These are phyloP conservation scores for Tragelaphus scriptus DNA, from an alignment of 2,113 vertebrate genomes.

Conservation along the genomic window DNA sequence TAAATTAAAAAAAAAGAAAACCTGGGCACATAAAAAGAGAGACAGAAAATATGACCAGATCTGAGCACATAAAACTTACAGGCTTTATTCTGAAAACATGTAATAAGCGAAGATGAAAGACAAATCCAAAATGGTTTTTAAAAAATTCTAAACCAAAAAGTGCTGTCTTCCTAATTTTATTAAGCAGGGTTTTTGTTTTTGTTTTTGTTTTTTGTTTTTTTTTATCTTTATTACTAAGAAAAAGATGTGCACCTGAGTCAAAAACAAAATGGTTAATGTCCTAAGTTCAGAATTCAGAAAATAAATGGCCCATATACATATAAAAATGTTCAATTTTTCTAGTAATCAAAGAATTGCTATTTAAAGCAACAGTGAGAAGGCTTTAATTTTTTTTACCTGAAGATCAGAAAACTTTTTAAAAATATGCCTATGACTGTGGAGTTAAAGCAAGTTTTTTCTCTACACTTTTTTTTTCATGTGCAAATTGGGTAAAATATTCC, in stretches of 20 bases:
- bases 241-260: not conserved
- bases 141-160: not conserved
- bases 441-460: not conserved
- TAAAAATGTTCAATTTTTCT: not conserved
- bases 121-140: not conserved
- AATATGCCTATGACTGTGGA: not conserved
- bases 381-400: not conserved
- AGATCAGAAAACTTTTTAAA: not conserved
- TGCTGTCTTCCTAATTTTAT: not conserved
- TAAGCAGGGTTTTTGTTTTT: not conserved
- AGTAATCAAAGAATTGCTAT: not conserved
- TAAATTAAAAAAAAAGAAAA: not conserved
- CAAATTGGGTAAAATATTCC: not conserved
- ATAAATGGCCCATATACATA: not conserved
- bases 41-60: not conserved
- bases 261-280: not conserved
- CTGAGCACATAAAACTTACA: not conserved
- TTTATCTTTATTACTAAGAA: not conserved
- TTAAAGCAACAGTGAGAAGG: not conserved
- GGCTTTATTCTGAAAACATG: not conserved
- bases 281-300: not conserved
- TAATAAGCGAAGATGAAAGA: not conserved
- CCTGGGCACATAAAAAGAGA: not conserved
- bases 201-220: too few relatives aligned
- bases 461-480: not conserved